Evolutionary conservation across 2,797 vertebrate genomes (phyloP).

Genomic region (Steatocranus sp.): DNA sequence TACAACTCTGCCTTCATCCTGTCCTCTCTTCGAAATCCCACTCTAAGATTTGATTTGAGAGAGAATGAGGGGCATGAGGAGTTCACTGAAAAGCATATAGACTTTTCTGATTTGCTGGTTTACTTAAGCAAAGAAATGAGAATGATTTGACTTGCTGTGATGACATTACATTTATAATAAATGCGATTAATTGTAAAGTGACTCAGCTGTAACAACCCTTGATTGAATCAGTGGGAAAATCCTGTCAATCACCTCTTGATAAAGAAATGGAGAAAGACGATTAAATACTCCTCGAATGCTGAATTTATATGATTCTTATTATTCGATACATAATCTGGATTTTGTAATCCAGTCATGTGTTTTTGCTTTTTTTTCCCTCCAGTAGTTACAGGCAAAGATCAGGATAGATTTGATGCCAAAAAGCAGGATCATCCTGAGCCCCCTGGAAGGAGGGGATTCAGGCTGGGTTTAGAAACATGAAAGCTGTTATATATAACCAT

Average conservation of each 20-base stretch:
- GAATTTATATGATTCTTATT: not conserved
- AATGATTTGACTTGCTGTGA: not conserved
- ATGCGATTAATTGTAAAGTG: not conserved
- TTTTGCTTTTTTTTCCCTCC: not conserved
- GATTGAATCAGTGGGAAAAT: not conserved
- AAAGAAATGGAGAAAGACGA: not conserved
- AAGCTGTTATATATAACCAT: conserved; percentile 22
- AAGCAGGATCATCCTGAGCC: conserved; percentile 29
- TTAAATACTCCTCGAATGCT: not conserved
- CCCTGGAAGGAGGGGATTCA: conserved; percentile 23
- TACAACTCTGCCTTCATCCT: not conserved
- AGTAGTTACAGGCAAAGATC: conserved; percentile 2
- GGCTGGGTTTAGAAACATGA: conserved; percentile 28
- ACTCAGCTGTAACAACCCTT: not conserved
- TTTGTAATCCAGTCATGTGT: not conserved
- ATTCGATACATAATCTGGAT: not conserved
- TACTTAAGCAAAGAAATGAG: not conserved
- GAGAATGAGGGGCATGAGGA: not conserved
- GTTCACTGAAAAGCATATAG: not conserved
- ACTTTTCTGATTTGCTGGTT: not conserved
- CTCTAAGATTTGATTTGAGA: not conserved
- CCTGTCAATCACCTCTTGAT: not conserved
- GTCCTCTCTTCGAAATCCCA: not conserved
- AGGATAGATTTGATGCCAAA: conserved; percentile 18
- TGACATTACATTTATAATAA: not conserved